A percentile compares a stretch with the other conserved stretches of the same genome.
These are phyloP conservation scores for Diarsia rubi DNA, from an alignment of 2,888 invertebrate species.

Conservation along the genomic window DNA sequence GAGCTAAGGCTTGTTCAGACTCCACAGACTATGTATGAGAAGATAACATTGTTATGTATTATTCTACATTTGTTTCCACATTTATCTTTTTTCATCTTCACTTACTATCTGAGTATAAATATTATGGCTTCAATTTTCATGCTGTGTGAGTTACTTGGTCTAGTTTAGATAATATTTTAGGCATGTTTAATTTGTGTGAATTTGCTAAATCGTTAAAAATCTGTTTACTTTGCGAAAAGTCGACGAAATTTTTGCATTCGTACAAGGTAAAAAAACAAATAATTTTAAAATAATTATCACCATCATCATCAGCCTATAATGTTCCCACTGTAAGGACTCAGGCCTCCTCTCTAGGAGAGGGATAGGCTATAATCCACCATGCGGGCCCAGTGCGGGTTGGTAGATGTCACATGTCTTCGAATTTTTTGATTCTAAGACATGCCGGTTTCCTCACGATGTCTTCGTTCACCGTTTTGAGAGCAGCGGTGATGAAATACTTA, in stretches of 20 bases:
- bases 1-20: constrained; percentile 14
- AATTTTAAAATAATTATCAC: no score
- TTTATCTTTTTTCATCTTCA: constrained; percentile 56
- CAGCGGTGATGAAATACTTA: no score
- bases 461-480: no score
- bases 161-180: constrained; percentile 14
- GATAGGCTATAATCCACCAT: no score
- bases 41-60: constrained; percentile 62
- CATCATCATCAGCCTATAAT: no score
- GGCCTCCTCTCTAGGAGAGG: no score
- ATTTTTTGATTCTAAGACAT: no score
- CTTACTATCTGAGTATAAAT: constrained; percentile 42
- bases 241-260: background rate
- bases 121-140: constrained; percentile 55
- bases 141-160: constrained; percentile 15
- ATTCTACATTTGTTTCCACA: constrained; percentile 41
- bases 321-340: no score
- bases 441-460: no score
- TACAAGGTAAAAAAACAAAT: no score
- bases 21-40: constrained; percentile 63
- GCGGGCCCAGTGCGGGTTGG: no score
- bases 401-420: no score
- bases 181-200: background rate
- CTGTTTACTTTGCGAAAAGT: background rate
- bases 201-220: background rate